A percentile compares a stretch with the other conserved stretches of the same genome.
Conservation (phyloP, 2,888 invertebrate species). For the Pheosia gnoma region DNA sequence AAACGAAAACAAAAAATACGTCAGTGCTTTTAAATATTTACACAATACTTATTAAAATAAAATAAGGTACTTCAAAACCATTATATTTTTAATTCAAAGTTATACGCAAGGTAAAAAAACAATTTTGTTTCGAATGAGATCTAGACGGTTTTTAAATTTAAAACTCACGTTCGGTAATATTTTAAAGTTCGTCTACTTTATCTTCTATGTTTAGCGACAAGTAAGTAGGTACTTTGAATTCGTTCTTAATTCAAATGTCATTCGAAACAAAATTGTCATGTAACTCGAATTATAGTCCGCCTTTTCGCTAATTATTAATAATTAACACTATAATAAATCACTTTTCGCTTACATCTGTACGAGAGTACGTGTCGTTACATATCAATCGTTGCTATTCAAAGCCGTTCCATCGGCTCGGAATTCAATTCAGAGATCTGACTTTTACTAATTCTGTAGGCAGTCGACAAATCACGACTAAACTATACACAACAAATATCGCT, state of each 20-base stretch:
- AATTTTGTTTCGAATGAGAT: conserved; percentile 40
- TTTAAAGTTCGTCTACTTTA: conserved; percentile 14
- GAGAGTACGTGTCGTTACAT: conserved; percentile 26
- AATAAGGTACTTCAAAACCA: conserved; percentile 70
- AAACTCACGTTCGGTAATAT: conserved; percentile 10
- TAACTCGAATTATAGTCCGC: conserved; percentile 26
- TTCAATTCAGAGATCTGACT: neutral
- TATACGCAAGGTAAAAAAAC: conserved; percentile 28
- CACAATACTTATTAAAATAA: conserved; percentile 66
- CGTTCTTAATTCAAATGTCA: conserved; percentile 2
- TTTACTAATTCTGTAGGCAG: neutral
- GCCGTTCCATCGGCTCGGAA: conserved; percentile 18
- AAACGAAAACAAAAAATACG: conserved; percentile 61
- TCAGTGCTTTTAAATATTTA: conserved; percentile 74
- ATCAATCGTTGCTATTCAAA: conserved; percentile 39
- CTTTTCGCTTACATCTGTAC: conserved; percentile 46
- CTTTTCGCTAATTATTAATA: conserved; percentile 34
- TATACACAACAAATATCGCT: no score
- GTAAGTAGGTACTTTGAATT: neutral
- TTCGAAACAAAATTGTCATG: conserved; percentile 41
- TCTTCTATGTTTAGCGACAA: no score
- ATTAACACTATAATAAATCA: conserved; percentile 47
- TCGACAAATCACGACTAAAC: neutral
- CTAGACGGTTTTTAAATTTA: conserved; percentile 13
- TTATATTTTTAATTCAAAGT: conserved; percentile 35